Evolutionary conservation across 1,140 invertebrate genomes (phyloP), one percentile per base, ranked within the genome.

Genomic region (Atta cephalotes): DNA sequence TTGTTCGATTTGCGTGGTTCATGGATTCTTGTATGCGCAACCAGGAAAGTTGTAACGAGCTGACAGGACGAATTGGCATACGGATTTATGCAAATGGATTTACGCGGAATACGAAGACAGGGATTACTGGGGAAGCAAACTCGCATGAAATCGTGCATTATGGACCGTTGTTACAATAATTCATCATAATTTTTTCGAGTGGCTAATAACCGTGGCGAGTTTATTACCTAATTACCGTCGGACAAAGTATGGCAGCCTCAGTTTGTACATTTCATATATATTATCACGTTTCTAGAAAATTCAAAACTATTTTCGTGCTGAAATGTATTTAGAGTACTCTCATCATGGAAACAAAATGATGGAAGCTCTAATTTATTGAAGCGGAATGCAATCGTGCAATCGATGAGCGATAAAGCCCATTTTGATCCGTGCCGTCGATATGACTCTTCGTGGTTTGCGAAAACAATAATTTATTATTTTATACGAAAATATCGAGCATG

Each of bases 61-160:
- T 84, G 80, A 84, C 80, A 76, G 25, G 58, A 45, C 80, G 70
- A 84, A 84, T 82, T 82, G 80, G 80, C 80, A 82, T 82, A 82
- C 80, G 80, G 35, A 82, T 84, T 84, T 84, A 84, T 84, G 80
- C 80, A 84, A 84, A 84, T 84, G 56, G 56, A 76, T 84, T 84
- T 74, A 14, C 70, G 56, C 70, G 58, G 56, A 62, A 72, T 74
- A 71, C 16, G 78, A 81, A 49, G 7, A 51, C 53, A 56, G 49
- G 25, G 39, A 74, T 74, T 62, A 82, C 28, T 39, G 12, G 18
- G 1, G 16, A 14, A 45, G 25, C 68, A 56, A 12, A 35, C 39
- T 49, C 16, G 56, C 56, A 5, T 45, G 58, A 74, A 84, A 82
- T 72, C 66, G 68, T 49, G 28, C 53, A 71, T 81, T 72, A 81